Evolutionary conservation across 2,797 vertebrate species (phyloP), one percentile per base, ranked within the genome.

Genomic region (Petrocephalus sullivani): DNA sequence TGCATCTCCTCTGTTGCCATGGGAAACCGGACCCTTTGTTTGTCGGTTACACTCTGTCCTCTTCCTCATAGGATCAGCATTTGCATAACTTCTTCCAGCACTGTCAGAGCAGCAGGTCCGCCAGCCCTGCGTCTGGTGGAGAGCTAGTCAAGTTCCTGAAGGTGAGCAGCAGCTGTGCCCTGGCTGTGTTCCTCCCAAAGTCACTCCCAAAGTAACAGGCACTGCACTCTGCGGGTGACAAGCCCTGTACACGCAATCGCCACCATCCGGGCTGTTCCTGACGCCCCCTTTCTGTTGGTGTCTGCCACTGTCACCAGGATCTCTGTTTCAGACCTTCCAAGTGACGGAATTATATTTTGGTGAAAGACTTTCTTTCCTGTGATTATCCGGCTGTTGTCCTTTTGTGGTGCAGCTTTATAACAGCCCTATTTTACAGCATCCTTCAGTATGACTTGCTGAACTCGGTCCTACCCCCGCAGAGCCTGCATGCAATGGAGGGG

Each of bases 21-120:
- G 51, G 61, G 49, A 78, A 75, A 56, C 9, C 9, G 56, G 33
- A 21, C 33, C 5, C 7, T 64, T 64, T 51, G 3, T 60, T 57
- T 58, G 23, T 16, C 19, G 14, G 54, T 37, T 60, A 19, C 7
- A 91, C 2, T 90, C 53, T 85, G 53, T n/a, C 1, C 61, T 89
- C 85, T 90, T 54, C 51, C 75, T 87, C 85, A 56, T 89, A 99
- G 98, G 98, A 99, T 92, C 98, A 99, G 90, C 98, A 99, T 91
- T 95, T 99, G 92, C 97, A 99, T 94, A 99, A 99, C 93, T 99
- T 99, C 93, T 99, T 99, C 93, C 96, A 98, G 87, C 98, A 99
- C 93, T 98, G 97, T 94, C 97, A 99, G 90, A 97, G 93, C 94
- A 97, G 97, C 4, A 96, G 98, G 89, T 95, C 94, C 0, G 96